Percentiles rank a stretch among this genome's conserved stretches.
Evolutionary conservation across 2,113 vertebrate species (phyloP).

Genomic region (Tragelaphus buxtoni): DNA sequence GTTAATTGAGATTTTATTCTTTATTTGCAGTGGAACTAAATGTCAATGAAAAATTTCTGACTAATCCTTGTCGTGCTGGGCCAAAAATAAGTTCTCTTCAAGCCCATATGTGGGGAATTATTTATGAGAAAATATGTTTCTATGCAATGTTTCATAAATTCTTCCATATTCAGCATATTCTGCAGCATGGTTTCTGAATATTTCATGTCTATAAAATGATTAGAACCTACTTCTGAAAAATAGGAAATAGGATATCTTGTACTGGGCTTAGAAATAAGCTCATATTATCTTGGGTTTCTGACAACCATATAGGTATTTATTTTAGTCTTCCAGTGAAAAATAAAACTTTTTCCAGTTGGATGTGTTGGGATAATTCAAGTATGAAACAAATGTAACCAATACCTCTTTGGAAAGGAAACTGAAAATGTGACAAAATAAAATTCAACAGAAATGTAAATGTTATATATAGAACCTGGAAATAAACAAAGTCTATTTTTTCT

Average conservation of each 20-base stretch:
- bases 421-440: neutral
- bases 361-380: neutral
- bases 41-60: constrained; percentile 25
- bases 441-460: neutral
- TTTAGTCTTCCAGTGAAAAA: constrained; percentile 14
- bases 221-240: constrained; percentile 35
- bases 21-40: constrained; percentile 1
- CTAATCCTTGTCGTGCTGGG: neutral
- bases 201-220: constrained; percentile 30
- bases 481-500: neutral
- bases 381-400: neutral
- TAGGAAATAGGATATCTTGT: neutral
- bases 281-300: neutral
- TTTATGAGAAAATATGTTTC: constrained; percentile 31
- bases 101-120: neutral
- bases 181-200: constrained; percentile 16
- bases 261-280: neutral
- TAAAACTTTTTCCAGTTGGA: neutral
- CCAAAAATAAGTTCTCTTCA: neutral
- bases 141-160: constrained; percentile 44
- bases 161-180: constrained; percentile 44
- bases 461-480: neutral
- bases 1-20: neutral
- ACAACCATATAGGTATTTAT: neutral
- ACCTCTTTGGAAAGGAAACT: neutral